Evolutionary conservation across 2,888 invertebrate species (phyloP), one percentile per base, ranked within the genome.

Genomic region (Pristionchus exspectatus): DNA sequence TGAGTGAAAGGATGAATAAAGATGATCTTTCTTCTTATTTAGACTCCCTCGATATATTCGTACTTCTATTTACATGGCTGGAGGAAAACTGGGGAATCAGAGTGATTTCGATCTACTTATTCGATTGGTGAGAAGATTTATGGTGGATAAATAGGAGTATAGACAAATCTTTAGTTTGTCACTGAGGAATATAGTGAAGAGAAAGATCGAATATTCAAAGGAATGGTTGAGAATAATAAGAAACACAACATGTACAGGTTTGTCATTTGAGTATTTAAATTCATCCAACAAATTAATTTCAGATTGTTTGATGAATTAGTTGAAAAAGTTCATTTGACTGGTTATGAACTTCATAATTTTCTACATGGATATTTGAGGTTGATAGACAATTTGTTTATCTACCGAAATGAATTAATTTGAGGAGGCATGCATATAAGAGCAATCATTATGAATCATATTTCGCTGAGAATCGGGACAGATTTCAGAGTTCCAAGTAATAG

Each of bases 221-320:
- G 84, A 30, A 56, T 84, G 30, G 33, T 84, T 16, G 84, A 56
- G 56, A 84, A 84, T 30, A 84, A 54, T 56, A n/a, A 84, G 24
- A 50, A 84, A 30, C 56, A 84, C 27, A 84, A 84, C 33, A 84
- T 84, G 84, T 84, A 84, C 56, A 84, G 24, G 84, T 84, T 10
- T 33, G 24, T 33, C 21, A n/a, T 7, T 16, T 84, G 30, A 24
- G 16, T 27, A 4, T 56, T 3, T 24, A 56, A 54, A 21, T 21
- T 84, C 21, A n/a, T 10, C 24, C n/a, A 56, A 18, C 10, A 50
- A 33, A 12, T 84, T 2, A n/a, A 1, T 84, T 84, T 84, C 84
- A 84, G 56, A 56, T 27, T 84, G n/a, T 56, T 84, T 27, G 56
- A 56, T 84, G 10, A 56, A 27, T n/a, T 56, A 16, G 56, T 56